Evolutionary conservation across 2,797 vertebrate species (phyloP).

Genomic region (Malacoraja senta): DNA sequence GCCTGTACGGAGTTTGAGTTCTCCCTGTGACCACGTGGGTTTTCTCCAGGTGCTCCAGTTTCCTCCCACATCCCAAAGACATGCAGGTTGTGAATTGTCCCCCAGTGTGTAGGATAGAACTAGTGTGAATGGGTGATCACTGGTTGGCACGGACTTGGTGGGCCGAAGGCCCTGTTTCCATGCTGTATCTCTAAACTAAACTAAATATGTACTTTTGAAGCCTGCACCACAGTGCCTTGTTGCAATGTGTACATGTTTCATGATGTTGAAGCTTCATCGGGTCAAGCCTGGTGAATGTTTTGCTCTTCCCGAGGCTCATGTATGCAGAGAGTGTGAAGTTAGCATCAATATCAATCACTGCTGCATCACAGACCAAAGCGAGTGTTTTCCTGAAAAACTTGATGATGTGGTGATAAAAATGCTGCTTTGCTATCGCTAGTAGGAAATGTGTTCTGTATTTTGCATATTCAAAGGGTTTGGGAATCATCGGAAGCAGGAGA

Average conservation of each 20-base stretch:
- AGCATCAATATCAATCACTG: constrained; percentile 35
- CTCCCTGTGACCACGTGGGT: too few relatives aligned
- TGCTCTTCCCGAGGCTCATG: not conserved
- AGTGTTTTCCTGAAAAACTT: constrained; percentile 37
- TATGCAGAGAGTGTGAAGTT: constrained; percentile 27
- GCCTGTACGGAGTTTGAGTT: too few relatives aligned
- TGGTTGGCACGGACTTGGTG: too few relatives aligned
- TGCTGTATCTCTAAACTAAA: too few relatives aligned
- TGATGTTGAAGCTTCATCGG: constrained; percentile 3
- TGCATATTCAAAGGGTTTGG: constrained; percentile 34
- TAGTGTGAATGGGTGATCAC: too few relatives aligned
- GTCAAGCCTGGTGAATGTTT: constrained; percentile 10
- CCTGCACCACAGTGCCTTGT: not conserved
- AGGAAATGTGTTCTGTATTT: constrained; percentile 19
- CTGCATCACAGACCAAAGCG: constrained; percentile 20
- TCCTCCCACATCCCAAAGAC: too few relatives aligned
- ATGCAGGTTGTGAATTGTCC: too few relatives aligned
- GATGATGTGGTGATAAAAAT: constrained; percentile 39
- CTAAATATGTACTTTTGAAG: not conserved
- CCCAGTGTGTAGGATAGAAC: too few relatives aligned
- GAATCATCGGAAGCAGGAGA: constrained; percentile 10
- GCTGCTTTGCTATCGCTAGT: not conserved
- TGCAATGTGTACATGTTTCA: not conserved
- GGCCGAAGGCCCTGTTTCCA: too few relatives aligned
- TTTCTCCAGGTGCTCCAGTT: too few relatives aligned